phyloP scores from a whole-genome alignment of 2,888 invertebrate genomes.

The Euzetes globulus region DNA sequence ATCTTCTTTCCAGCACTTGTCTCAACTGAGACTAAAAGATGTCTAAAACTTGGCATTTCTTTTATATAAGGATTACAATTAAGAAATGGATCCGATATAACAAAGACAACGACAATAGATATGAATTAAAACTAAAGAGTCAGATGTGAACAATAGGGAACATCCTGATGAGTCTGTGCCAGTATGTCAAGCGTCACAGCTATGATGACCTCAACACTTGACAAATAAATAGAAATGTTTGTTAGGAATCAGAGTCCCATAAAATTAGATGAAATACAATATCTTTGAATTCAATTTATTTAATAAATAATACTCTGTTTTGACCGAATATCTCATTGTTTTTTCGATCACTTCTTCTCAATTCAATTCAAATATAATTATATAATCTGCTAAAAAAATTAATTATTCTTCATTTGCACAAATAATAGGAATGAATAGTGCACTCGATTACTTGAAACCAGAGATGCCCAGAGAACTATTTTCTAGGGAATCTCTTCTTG shows the following conservation, averaged over 20 bases:
- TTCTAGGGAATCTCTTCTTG: too few relatives aligned
- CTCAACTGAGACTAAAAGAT: too few relatives aligned
- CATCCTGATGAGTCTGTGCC: constrained; percentile 20
- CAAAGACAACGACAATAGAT: background rate
- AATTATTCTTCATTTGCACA: background rate
- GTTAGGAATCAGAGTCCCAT: background rate
- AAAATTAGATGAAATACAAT: constrained; percentile 19
- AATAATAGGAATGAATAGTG: too few relatives aligned
- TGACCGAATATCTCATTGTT: background rate
- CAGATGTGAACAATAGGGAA: background rate
- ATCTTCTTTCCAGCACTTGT: too few relatives aligned
- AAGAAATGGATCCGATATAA: background rate
- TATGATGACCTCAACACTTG: constrained; percentile 2
- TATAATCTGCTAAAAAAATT: too few relatives aligned
- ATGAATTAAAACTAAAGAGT: constrained; percentile 4
- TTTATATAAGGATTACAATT: too few relatives aligned
- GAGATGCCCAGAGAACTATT: too few relatives aligned
- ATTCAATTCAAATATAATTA: background rate
- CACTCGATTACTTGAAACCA: too few relatives aligned
- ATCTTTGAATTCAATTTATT: background rate
- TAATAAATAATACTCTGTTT: background rate
- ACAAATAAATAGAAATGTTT: constrained; percentile 2
- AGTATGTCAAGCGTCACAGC: constrained; percentile 22
- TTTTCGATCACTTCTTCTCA: background rate
- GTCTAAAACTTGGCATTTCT: too few relatives aligned